phyloP scores from a whole-genome alignment of 2,797 vertebrate genomes.

The Caiman crocodilus region DNA sequence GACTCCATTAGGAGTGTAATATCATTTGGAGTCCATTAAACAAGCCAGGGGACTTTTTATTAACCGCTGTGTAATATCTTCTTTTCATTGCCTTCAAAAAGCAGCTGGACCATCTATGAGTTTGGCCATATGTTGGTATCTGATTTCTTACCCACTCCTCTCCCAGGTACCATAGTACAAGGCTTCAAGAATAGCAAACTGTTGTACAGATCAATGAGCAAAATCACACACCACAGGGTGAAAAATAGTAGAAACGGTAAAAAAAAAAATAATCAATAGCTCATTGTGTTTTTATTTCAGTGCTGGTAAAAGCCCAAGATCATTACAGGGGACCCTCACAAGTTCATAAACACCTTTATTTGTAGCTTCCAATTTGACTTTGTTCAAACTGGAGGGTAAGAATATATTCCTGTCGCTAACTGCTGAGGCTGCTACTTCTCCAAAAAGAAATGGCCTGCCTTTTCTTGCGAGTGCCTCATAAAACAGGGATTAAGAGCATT shows the following conservation, averaged over 20 bases:
- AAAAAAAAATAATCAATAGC: slow-evolving; percentile 2
- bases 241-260: background rate
- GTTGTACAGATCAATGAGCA: background rate
- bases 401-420: slow-evolving; percentile 35
- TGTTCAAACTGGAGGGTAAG: slow-evolving; percentile 59
- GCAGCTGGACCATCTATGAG: rapidly evolving
- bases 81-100: background rate
- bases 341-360: slow-evolving; percentile 70
- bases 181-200: background rate
- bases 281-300: background rate
- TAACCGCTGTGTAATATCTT: background rate
- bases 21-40: background rate
- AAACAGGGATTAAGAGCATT: slow-evolving; percentile 72
- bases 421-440: slow-evolving; percentile 77
- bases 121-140: background rate
- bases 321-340: background rate
- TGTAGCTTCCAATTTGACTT: slow-evolving; percentile 71
- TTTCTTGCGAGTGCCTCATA: slow-evolving; percentile 58
- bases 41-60: background rate
- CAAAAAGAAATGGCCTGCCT: slow-evolving; percentile 54
- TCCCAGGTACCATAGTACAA: rapidly evolving
- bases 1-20: background rate
- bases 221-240: slow-evolving; percentile 11
- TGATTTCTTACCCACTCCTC: background rate
- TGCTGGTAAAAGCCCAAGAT: slow-evolving; percentile 18